Evolutionary conservation across 2,113 vertebrate genomes (phyloP).

Genomic region (Coregonus clupeaformis): DNA sequence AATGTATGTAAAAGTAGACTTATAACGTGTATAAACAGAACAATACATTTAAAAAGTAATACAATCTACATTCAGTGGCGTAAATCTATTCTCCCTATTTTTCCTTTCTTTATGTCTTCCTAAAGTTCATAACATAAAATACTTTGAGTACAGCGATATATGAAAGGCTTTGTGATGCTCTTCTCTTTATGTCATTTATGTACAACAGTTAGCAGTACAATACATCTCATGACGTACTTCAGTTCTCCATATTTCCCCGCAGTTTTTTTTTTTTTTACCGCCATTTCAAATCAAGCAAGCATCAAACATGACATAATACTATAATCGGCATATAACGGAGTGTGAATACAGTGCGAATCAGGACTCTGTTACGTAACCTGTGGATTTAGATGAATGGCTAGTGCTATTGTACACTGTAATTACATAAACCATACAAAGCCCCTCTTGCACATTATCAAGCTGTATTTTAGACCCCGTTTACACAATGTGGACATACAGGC

Average conservation of each 20-base stretch:
- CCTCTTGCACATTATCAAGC: constrained; percentile 46
- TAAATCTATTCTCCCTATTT: too few relatives aligned
- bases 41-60: too few relatives aligned
- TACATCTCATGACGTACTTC: neutral
- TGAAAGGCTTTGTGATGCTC: too few relatives aligned
- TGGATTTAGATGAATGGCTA: constrained; percentile 60
- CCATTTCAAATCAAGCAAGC: constrained; percentile 44
- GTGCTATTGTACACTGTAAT: constrained; percentile 50
- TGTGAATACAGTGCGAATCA: constrained; percentile 36
- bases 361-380: constrained; percentile 51
- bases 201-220: neutral
- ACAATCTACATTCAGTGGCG: too few relatives aligned
- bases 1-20: too few relatives aligned
- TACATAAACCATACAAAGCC: constrained; percentile 60
- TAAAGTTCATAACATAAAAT: too few relatives aligned
- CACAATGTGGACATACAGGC: neutral
- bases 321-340: constrained; percentile 48
- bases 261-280: constrained; percentile 8
- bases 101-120: too few relatives aligned
- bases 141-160: too few relatives aligned
- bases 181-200: too few relatives aligned
- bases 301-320: constrained; percentile 47
- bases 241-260: constrained; percentile 26
- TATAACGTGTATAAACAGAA: too few relatives aligned
- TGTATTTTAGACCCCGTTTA: constrained; percentile 53